A percentile compares a stretch with the other conserved stretches of the same genome.
Conservation (phyloP, 2,888 invertebrate genomes). For the Dryadula phaetusa region DNA sequence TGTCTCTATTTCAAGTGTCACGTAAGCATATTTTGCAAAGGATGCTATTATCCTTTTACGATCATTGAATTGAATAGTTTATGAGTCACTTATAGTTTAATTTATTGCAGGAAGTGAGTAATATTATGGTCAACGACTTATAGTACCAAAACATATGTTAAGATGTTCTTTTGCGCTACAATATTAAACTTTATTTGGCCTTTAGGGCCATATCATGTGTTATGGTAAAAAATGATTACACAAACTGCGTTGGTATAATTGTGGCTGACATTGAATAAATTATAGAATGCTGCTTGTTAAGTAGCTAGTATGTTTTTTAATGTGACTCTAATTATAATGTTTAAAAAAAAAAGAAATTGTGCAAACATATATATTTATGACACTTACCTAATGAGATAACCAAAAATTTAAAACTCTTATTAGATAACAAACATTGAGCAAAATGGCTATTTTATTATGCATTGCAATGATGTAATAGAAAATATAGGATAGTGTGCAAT, state of each 20-base stretch:
- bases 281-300: conserved; percentile 34
- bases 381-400: not conserved
- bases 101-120: conserved; percentile 77
- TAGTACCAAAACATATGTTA: conserved; percentile 59
- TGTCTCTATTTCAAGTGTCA: conserved; percentile 45
- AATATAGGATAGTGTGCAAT: conserved; percentile 19
- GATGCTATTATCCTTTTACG: conserved; percentile 51
- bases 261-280: conserved; percentile 45
- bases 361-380: not conserved
- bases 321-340: not conserved
- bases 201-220: not conserved
- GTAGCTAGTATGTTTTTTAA: conserved; percentile 18
- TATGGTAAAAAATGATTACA: conserved; percentile 29
- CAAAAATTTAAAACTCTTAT: no score
- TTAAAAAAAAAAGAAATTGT: not conserved
- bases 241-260: conserved; percentile 43
- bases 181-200: not conserved
- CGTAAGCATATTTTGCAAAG: conserved; percentile 51
- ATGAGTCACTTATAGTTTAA: conserved; percentile 73
- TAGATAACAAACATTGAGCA: conserved; percentile 1
- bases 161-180: conserved; percentile 43
- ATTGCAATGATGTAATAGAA: conserved; percentile 22
- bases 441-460: conserved; percentile 10
- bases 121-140: conserved; percentile 75
- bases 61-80: conserved; percentile 46